Evolutionary conservation across 2,797 vertebrate genomes (phyloP).

Genomic region (Clangula hyemalis): DNA sequence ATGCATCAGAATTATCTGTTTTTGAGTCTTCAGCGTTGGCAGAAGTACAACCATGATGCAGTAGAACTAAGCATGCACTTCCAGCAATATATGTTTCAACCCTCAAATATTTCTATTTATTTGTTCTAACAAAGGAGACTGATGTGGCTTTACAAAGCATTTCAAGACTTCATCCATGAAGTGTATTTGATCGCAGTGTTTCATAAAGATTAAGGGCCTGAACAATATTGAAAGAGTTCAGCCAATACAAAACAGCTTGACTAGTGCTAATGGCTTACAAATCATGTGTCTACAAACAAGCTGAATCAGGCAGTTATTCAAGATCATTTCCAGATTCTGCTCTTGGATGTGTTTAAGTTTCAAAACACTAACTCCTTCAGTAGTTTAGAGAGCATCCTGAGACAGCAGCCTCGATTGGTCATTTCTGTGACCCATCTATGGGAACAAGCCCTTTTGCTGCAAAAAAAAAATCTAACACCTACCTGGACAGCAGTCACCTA

Average conservation of each 20-base stretch:
- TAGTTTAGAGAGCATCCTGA: not conserved
- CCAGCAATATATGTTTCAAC: not conserved
- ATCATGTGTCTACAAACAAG: not conserved
- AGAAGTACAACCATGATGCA: not conserved
- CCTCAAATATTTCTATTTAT: not conserved
- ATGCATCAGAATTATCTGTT: not conserved
- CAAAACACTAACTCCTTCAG: not conserved
- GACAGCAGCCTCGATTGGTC: not conserved
- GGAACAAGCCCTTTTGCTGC: not conserved
- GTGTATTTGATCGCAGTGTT: too few species aligned
- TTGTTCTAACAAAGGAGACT: not conserved
- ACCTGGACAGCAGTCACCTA: not conserved
- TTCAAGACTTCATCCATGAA: not conserved
- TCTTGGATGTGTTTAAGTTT: not conserved
- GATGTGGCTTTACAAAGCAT: not conserved
- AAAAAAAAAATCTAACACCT: not conserved
- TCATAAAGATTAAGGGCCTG: not conserved
- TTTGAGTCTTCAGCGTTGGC: not conserved
- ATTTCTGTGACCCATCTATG: accelerated
- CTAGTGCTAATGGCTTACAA: not conserved
- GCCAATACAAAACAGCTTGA: not conserved
- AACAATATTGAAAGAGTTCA: not conserved
- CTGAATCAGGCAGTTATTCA: not conserved
- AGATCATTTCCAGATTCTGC: not conserved
- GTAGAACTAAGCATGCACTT: not conserved